Evolutionary conservation across 2,888 invertebrate genomes (phyloP), one percentile per base, ranked within the genome.

Genomic region (Aplocera efformata): DNA sequence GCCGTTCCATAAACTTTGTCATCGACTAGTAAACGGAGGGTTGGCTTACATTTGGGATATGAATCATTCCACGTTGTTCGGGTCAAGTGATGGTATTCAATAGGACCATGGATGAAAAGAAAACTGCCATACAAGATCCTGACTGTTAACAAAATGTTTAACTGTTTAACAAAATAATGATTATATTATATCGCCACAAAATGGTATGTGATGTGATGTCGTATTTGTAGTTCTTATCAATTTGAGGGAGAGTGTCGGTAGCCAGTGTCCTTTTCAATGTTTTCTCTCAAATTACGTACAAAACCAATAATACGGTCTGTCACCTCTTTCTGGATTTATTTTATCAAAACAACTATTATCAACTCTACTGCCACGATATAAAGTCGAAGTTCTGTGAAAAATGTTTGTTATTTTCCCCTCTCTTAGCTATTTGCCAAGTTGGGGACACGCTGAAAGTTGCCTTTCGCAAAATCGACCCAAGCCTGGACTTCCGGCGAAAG

Each of bases 61-160:
- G 79, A 79, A 72, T 77, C 71, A 75, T 76, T 67, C 49, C 67
- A 61, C 70, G 72, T 71, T 59, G 50, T 59, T 60, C 64, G 67
- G 74, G 79, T 80, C 79, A 45, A 45, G 78, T 75, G 72, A 69
- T 17, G 13, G 13, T 17, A 17, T 17, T 17, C 13, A 17, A 5
- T 17, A 17, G 13, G 13, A 17, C 5, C 3, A 17, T 17, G 13
- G 13, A 17, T 5, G 13, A 17, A 3, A 17, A 17, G 13, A 3
- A 17, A 2, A 3, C 13, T n/a, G n/a, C n/a, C n/a, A n/a, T n/a
- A n/a, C n/a, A n/a, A n/a, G n/a, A n/a, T n/a, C n/a, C n/a, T n/a
- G n/a, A n/a, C n/a, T n/a, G n/a, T n/a, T n/a, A n/a, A n/a, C n/a
- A n/a, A n/a, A n/a, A n/a, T n/a, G n/a, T n/a, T n/a, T n/a, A n/a